Conservation (phyloP, 2,113 vertebrate genomes). For the Bettongia penicillata region DNA sequence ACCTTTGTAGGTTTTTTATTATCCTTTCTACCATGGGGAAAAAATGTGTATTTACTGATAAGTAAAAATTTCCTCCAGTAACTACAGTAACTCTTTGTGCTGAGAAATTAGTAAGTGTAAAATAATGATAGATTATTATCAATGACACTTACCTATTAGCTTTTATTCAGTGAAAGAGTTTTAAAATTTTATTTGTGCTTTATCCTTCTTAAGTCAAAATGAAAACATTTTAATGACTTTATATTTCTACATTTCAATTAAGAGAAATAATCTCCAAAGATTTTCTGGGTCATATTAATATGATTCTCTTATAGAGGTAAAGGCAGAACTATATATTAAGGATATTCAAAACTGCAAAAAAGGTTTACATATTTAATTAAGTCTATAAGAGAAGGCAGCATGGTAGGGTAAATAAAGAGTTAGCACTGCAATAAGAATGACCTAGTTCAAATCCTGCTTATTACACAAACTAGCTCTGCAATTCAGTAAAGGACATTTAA, state of each 20-base stretch:
- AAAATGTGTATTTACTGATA: background rate
- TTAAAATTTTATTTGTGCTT: too few species aligned
- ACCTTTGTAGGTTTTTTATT: background rate
- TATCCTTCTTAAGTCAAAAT: too few species aligned
- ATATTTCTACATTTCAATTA: background rate
- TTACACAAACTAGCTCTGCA: background rate
- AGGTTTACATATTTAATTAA: background rate
- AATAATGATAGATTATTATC: constrained; percentile 1
- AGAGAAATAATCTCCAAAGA: background rate
- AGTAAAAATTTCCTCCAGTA: background rate
- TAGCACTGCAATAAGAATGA: background rate
- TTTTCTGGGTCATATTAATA: background rate
- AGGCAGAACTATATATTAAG: background rate
- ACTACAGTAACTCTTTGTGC: background rate
- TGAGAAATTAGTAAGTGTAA: background rate
- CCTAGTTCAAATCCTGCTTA: background rate
- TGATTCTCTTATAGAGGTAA: background rate
- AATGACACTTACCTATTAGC: background rate
- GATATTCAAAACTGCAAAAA: background rate
- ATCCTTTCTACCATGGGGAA: too few species aligned
- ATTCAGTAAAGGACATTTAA: background rate
- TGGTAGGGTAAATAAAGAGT: background rate
- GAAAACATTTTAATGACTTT: background rate
- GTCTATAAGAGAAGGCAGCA: background rate
- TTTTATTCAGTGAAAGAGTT: too few species aligned